These are phyloP conservation scores for Ciconia stormi DNA, from an alignment of 2,113 vertebrate species.

Conservation along the genomic window DNA sequence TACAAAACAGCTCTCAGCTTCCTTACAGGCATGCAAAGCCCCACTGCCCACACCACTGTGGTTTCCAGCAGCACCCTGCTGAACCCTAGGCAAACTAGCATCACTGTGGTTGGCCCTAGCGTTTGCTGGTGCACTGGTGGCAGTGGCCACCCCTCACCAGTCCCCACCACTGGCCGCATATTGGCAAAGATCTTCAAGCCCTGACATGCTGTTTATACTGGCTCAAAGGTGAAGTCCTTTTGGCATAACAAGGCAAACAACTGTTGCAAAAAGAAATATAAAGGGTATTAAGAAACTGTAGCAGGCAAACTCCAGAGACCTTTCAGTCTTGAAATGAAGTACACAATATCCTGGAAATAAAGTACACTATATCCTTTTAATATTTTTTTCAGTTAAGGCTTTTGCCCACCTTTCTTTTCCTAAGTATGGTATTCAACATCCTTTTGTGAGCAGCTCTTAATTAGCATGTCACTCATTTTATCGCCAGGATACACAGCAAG, in stretches of 20 bases:
- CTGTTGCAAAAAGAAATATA: background rate
- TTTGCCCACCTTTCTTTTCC: background rate
- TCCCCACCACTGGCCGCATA: accelerated
- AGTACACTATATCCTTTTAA: background rate
- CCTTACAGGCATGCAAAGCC: background rate
- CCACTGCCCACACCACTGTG: background rate
- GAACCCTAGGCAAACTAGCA: background rate
- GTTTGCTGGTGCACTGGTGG: background rate
- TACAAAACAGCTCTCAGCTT: background rate
- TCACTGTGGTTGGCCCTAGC: background rate
- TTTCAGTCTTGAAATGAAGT: background rate
- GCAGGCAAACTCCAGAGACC: background rate
- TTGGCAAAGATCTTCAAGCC: background rate
- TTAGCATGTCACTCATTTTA: background rate
- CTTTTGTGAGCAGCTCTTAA: background rate
- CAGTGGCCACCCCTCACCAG: background rate
- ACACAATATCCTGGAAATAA: background rate
- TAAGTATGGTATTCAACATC: background rate
- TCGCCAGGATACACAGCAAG: background rate
- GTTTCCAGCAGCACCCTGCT: background rate
- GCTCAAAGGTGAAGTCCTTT: background rate
- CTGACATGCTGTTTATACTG: background rate
- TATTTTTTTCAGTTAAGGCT: background rate
- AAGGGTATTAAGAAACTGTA: background rate
- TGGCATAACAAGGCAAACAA: background rate